phyloP scores from a whole-genome alignment of 2,797 vertebrate species.

The Orientallactaga sibirica region DNA sequence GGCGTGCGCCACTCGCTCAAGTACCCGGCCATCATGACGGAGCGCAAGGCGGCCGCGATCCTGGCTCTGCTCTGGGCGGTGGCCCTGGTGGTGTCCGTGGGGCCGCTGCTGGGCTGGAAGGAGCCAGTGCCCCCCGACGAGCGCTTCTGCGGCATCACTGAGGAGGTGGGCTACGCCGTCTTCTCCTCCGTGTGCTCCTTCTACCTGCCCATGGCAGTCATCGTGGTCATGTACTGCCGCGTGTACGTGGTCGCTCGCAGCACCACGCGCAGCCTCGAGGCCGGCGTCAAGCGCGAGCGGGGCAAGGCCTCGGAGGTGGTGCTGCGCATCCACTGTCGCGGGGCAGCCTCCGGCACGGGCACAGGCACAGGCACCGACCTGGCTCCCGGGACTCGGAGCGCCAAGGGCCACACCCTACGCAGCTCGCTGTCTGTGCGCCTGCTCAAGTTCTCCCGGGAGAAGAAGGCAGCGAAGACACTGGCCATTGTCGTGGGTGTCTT shows the following conservation, averaged over 20 bases:
- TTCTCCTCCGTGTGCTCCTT: constrained; percentile 99
- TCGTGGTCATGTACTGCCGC: constrained; percentile 98
- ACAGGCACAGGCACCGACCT: background rate
- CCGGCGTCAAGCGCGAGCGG: constrained; percentile 96
- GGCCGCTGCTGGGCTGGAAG: constrained; percentile 98
- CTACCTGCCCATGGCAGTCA: constrained; percentile 97
- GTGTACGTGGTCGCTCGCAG: constrained; percentile 97
- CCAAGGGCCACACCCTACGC: constrained; percentile 94
- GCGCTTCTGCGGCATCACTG: constrained; percentile 95
- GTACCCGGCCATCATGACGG: constrained; percentile 99
- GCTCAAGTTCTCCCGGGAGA: constrained; percentile 99
- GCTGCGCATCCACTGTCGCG: constrained; percentile 97
- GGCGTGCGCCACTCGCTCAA: constrained; percentile 97
- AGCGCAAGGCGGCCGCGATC: constrained; percentile 94
- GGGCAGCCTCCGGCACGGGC: constrained; percentile 73
- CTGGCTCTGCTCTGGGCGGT: constrained; percentile 95
- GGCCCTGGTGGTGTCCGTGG: constrained; percentile 96
- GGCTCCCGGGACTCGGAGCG: constrained; percentile 88
- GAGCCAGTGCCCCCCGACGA: constrained; percentile 95
- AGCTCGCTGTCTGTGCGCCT: constrained; percentile 97
- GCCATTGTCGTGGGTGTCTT: constrained; percentile 99
- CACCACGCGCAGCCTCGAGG: constrained; percentile 96
- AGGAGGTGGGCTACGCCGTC: constrained; percentile 97
- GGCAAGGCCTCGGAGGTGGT: constrained; percentile 96
- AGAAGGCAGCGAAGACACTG: constrained; percentile 98